Conservation (phyloP, 2,113 vertebrate species). For the Electrona antarctica region DNA sequence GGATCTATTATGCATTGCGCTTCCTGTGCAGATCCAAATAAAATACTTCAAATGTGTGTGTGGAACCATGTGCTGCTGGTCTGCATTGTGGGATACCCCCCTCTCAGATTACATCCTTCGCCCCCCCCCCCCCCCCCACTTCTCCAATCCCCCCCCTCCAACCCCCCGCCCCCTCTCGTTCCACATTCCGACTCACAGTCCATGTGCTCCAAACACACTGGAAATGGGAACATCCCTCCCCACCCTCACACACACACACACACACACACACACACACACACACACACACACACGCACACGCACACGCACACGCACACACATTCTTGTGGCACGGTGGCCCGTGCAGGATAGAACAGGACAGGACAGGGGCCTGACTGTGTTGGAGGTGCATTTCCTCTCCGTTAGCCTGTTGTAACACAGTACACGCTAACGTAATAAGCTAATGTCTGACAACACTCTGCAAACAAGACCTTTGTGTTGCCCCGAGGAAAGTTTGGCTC, state of each 20-base stretch:
- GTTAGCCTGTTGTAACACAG: neutral
- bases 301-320: conserved; percentile 52
- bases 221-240: conserved; percentile 67
- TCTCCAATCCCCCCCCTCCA: neutral
- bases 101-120: conserved; percentile 59
- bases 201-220: conserved; percentile 72
- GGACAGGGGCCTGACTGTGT: conserved; percentile 6
- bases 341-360: conserved; percentile 20
- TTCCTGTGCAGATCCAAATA: no score
- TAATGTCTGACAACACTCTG: no score
- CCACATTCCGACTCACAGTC: conserved; percentile 59
- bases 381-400: conserved; percentile 12
- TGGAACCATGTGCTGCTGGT: conserved; percentile 50
- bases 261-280: conserved; percentile 37
- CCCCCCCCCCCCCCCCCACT: conserved; percentile 31
- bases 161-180: conserved; percentile 17
- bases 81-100: conserved; percentile 66
- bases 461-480: no score
- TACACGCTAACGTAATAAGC: no score
- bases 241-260: conserved; percentile 23
- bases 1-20: no score
- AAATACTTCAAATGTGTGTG: neutral
- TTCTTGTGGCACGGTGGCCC: conserved; percentile 66
- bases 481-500: no score
- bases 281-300: conserved; percentile 38